Percentiles rank a stretch among this genome's conserved stretches.
Conservation (phyloP, 2,113 vertebrate species). For the Neogobius melanostomus region DNA sequence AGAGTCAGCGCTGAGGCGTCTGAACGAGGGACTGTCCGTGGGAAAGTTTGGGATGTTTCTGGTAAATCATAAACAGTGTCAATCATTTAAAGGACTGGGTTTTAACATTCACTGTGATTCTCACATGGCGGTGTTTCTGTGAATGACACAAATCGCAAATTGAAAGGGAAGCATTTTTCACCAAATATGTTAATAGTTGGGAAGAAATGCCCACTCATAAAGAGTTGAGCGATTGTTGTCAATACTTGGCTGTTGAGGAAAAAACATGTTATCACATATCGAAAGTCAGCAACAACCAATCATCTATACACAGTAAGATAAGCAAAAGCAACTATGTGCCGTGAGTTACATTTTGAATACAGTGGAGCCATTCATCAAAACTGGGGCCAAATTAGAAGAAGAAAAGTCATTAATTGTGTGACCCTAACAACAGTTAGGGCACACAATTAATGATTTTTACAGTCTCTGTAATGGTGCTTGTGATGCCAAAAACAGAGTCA, state of each 20-base stretch:
- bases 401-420: no score
- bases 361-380: no score
- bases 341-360: no score
- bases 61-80: constrained; percentile 31
- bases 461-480: no score
- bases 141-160: neutral
- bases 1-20: constrained; percentile 2
- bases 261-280: neutral
- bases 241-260: neutral
- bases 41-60: constrained; percentile 36
- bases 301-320: no score
- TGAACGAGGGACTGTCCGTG: constrained; percentile 44
- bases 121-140: neutral
- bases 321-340: neutral
- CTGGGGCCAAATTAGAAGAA: no score
- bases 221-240: neutral
- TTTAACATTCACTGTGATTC: neutral
- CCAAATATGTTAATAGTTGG: neutral
- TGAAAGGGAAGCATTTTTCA: neutral
- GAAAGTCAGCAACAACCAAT: neutral
- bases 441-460: no score
- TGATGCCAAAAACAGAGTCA: no score
- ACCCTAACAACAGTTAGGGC: no score
- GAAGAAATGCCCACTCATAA: neutral
- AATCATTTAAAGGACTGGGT: neutral